phyloP scores from a whole-genome alignment of 2,888 invertebrate species.

The Stenichneumon culpator region DNA sequence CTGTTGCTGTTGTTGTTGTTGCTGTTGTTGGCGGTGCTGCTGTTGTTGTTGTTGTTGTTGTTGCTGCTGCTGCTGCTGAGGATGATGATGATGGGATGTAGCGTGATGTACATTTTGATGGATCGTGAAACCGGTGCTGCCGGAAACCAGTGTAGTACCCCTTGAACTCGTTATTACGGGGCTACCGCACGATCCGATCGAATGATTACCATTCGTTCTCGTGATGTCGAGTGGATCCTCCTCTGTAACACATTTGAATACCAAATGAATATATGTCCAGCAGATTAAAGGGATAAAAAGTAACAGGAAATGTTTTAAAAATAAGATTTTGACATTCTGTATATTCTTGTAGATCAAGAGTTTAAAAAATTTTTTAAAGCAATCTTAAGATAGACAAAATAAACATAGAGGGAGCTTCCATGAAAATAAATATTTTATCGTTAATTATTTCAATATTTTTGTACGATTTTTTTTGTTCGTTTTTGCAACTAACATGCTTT shows the following conservation, averaged over 20 bases:
- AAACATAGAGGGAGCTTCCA: no score
- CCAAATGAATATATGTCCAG: background rate
- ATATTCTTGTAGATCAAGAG: no score
- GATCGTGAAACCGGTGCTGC: constrained; percentile 63
- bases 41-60: constrained; percentile 76
- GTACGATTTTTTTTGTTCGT: no score
- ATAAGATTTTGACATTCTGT: no score
- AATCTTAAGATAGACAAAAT: no score
- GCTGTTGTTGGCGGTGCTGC: constrained; percentile 67
- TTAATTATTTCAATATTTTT: no score
- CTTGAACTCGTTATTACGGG: constrained; percentile 80
- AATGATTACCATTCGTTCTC: constrained; percentile 81
- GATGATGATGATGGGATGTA: constrained; percentile 74
- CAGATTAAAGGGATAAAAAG: no score
- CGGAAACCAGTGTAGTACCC: constrained; percentile 80
- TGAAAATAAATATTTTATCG: no score
- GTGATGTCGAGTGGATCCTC: constrained; percentile 82
- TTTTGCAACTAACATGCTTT: no score
- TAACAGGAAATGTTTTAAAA: no score
- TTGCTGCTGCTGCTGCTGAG: constrained; percentile 71
- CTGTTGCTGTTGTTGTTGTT: constrained; percentile 57
- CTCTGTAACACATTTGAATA: constrained; percentile 77
- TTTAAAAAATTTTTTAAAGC: no score
- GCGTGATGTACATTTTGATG: constrained; percentile 78
- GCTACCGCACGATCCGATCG: constrained; percentile 77